Percentiles rank a stretch among this genome's conserved stretches.
Conservation (phyloP, 1,140 invertebrate species). For the Papilio polytes region DNA sequence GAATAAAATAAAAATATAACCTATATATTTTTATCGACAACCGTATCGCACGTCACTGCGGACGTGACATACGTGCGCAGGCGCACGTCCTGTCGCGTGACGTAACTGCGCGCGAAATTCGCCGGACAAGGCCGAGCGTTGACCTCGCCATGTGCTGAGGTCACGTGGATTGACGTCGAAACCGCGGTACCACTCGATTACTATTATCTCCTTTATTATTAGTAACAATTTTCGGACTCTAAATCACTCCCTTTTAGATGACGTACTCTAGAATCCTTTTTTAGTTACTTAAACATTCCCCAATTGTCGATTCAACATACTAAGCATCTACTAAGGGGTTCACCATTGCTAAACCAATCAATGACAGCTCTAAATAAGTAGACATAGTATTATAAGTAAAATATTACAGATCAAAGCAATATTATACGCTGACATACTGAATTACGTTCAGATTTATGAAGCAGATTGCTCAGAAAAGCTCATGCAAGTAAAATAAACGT, state of each 20-base stretch:
- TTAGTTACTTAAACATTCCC: too few species aligned
- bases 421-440: not conserved
- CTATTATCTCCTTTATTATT: not conserved
- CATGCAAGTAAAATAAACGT: slow-evolving; percentile 4
- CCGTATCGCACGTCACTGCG: slow-evolving; percentile 60
- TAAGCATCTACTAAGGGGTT: too few species aligned
- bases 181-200: slow-evolving; percentile 23
- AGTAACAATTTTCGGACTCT: not conserved
- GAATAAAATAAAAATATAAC: too few species aligned
- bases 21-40: slow-evolving; percentile 50
- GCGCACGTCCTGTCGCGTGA: slow-evolving; percentile 60
- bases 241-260: not conserved
- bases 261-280: too few species aligned
- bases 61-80: slow-evolving; percentile 62
- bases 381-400: not conserved
- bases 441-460: slow-evolving; percentile 16
- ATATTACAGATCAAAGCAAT: not conserved
- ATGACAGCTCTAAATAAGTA: not conserved
- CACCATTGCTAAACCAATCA: not conserved
- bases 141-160: slow-evolving; percentile 56
- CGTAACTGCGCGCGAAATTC: slow-evolving; percentile 69
- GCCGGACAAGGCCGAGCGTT: slow-evolving; percentile 72
- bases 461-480: not conserved
- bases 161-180: slow-evolving; percentile 48
- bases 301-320: too few species aligned